Evolutionary conservation across 2,888 invertebrate genomes (phyloP), one percentile per base, ranked within the genome.

Genomic region (Ischnura elegans): DNA sequence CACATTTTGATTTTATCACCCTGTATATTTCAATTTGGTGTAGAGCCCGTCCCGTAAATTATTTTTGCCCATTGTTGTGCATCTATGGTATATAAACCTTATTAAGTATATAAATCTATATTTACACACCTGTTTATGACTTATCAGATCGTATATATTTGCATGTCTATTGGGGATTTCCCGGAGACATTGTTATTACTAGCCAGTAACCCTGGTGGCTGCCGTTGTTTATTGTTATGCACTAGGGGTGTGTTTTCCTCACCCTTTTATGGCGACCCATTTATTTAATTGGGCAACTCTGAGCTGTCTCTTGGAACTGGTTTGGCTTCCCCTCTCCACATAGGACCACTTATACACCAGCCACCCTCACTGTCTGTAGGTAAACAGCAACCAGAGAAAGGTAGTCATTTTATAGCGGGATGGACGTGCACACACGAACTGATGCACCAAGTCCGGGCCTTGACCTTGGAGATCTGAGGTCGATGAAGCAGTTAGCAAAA

Each of bases 251-350:
- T 10, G n/a, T 61, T 61, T 10, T 76, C 36, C 76, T 76, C 36
- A 10, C 76, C 76, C 76, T 36, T 36, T 51, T n/a, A n/a, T 36
- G 36, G 5, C n/a, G n/a, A n/a, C n/a, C n/a, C n/a, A 6, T 76
- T 90, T n/a, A 10, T n/a, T 66, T 42, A 55, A 43, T 47, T 90
- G 90, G 90, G 90, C 90, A 90, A 90, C 90, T 90, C 90, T 90
- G 90, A 43, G 66, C 90, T 90, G 55, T 90, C 42, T 90, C 13
- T 76, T 36, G 36, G n/a, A 76, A 36, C 36, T 10, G 10, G 5
- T 76, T 76, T 36, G 76, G 90, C 90, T 90, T 90, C n/a, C 90
- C 61, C 66, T 8, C 42, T 66, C n/a, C 43, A 42, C 25, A 43
- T n/a, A 90, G 4, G 43, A 36, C 90, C 43, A 43, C 10, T 76